Evolutionary conservation across 2,113 vertebrate species (phyloP).

Genomic region (Chascanopsetta lugubris): DNA sequence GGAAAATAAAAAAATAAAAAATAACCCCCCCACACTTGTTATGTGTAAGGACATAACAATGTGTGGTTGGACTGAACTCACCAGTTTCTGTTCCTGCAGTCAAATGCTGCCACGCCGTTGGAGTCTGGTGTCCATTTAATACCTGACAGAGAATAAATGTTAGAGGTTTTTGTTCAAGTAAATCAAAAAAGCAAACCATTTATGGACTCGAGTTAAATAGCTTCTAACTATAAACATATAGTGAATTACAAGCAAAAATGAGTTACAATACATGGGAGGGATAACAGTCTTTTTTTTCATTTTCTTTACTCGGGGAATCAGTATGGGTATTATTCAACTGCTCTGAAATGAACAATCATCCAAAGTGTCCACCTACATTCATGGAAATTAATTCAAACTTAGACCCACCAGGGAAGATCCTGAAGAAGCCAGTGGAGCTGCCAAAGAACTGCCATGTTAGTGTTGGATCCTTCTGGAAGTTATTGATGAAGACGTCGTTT

Average conservation of each 20-base stretch:
- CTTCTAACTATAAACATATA: no score
- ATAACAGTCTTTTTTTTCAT: no score
- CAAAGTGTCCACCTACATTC: not conserved
- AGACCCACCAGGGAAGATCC: constrained; percentile 91
- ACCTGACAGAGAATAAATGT: constrained; percentile 72
- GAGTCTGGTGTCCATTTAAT: constrained; percentile 95
- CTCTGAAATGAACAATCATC: not conserved
- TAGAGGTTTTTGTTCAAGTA: no score
- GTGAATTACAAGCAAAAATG: no score
- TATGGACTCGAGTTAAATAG: no score
- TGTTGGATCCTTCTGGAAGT: constrained; percentile 93
- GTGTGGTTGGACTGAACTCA: constrained; percentile 70
- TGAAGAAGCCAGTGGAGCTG: constrained; percentile 94
- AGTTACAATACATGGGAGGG: no score
- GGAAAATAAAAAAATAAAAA: no score
- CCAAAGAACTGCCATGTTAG: constrained; percentile 98
- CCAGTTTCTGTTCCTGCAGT: constrained; percentile 97
- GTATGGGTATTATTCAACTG: not conserved
- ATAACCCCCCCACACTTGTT: no score
- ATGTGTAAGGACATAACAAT: not conserved
- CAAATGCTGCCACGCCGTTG: constrained; percentile 92
- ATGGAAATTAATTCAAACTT: not conserved
- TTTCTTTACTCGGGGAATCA: not conserved
- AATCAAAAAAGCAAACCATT: no score
- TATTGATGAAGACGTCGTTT: constrained; percentile 90